Evolutionary conservation across 2,113 vertebrate genomes (phyloP).

Genomic region (Pteropus alecto): DNA sequence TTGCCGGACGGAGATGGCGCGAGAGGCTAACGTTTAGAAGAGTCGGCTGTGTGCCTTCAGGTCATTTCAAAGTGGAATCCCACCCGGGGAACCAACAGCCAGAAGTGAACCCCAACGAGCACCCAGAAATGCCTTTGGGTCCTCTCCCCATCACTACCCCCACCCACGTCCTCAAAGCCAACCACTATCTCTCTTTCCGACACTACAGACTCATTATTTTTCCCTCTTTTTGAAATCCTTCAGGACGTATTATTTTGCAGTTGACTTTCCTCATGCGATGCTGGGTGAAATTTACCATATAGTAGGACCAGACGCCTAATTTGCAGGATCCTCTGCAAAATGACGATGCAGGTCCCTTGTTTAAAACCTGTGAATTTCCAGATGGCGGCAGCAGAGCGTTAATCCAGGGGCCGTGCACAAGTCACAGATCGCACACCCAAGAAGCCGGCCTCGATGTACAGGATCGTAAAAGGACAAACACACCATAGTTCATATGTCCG

Average conservation of each 20-base stretch:
- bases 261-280: not conserved
- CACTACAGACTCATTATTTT: not conserved
- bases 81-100: not conserved
- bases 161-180: not conserved
- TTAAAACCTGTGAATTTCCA: not conserved
- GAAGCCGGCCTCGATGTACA: no score
- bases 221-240: not conserved
- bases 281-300: not conserved
- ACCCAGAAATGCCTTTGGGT: not conserved
- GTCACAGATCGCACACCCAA: not conserved
- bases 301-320: not conserved
- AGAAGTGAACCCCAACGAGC: not conserved
- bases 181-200: not conserved
- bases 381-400: not conserved
- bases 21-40: not conserved
- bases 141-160: rapidly evolving
- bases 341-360: not conserved
- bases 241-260: not conserved
- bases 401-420: not conserved
- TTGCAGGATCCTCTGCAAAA: not conserved
- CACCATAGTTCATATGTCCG: not conserved
- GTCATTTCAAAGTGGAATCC: not conserved
- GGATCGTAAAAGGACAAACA: not conserved
- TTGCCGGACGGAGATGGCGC: rapidly evolving
- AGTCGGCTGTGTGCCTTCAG: rapidly evolving